Evolutionary conservation across 1,140 invertebrate genomes (phyloP).

Genomic region (Penaeus vannamei): DNA sequence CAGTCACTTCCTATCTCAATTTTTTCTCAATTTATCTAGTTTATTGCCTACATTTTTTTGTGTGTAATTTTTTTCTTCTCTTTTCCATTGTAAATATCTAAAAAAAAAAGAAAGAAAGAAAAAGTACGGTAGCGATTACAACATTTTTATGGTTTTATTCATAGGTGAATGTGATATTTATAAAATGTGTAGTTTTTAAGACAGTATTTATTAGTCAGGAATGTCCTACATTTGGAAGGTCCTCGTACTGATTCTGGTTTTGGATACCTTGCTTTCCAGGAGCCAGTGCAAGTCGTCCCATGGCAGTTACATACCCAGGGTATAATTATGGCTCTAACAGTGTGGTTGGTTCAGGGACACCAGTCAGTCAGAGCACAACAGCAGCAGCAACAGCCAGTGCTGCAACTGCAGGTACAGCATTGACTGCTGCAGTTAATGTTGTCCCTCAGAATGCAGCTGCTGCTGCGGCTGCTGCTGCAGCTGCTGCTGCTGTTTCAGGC

Average conservation of each 20-base stretch:
- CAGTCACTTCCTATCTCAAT: too few relatives aligned
- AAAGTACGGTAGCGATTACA: too few relatives aligned
- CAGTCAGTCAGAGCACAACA: slow-evolving; percentile 50
- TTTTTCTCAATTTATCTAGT: too few relatives aligned
- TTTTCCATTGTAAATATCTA: too few relatives aligned
- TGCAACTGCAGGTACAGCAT: slow-evolving; percentile 31
- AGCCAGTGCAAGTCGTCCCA: slow-evolving; percentile 46
- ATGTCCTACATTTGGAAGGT: slow-evolving; percentile 24
- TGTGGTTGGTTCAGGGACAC: slow-evolving; percentile 45
- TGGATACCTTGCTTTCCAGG: slow-evolving; percentile 58
- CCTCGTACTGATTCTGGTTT: slow-evolving; percentile 45
- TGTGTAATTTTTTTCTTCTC: too few relatives aligned
- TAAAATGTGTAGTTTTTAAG: slow-evolving; percentile 13
- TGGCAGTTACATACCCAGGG: slow-evolving; percentile 59
- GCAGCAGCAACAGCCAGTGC: slow-evolving; percentile 24
- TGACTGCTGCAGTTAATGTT: slow-evolving; percentile 1
- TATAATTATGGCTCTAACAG: slow-evolving; percentile 61
- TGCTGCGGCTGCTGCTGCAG: background rate
- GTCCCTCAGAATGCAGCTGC: too few relatives aligned
- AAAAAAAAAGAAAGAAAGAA: too few relatives aligned
- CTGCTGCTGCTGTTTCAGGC: slow-evolving; percentile 52
- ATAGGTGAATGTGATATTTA: background rate
- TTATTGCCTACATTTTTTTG: too few relatives aligned
- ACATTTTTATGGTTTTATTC: too few relatives aligned
- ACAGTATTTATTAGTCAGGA: slow-evolving; percentile 11